Evolutionary conservation across 2,797 vertebrate species (phyloP), one percentile per base, ranked within the genome.

Genomic region (Hybognathus amarus): DNA sequence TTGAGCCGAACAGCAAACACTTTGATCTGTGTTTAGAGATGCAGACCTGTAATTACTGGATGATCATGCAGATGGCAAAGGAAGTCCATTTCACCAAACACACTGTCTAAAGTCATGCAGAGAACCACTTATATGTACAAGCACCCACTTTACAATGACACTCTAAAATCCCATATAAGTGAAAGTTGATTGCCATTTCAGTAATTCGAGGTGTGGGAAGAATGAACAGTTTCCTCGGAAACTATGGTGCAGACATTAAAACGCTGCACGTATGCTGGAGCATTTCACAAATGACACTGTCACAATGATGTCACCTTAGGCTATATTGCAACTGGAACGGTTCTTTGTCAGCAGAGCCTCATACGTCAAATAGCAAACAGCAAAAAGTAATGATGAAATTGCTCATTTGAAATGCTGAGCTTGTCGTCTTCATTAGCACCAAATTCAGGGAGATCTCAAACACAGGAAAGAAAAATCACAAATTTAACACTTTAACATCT

Each of bases 41-140:
- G 52, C 69, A 82, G 80, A 67, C 45, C 71, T 76, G 80, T 66
- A 82, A 67, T 82, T 67, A 67, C 80, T 30, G 33, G 61, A 82
- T n/a, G 5, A 82, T 75, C 40, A 75, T 67, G 45, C 33, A 38
- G 59, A 9, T 22, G 5, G 61, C 47, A 76, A 66, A n/a, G 61
- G 9, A 82, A 76, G 71, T 33, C 70, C 61, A 66, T 76, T 67
- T 76, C 36, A 67, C 47, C 56, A 82, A 42, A 76, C 30, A 66
- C n/a, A 50, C 45, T 17, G 12, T 52, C 77, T 79, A 33, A 79
- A 82, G 36, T 76, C 71, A 76, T 24, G 80, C 71, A 67, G 80
- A 54, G 71, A 18, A 30, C 33, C 61, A 82, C 59, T 75, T 82
- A 75, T 8, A 40, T 10, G 3, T 38, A 36, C 40, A 64, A 81